Conservation (phyloP, 1,140 invertebrate species). For the Caerostris darwini region DNA sequence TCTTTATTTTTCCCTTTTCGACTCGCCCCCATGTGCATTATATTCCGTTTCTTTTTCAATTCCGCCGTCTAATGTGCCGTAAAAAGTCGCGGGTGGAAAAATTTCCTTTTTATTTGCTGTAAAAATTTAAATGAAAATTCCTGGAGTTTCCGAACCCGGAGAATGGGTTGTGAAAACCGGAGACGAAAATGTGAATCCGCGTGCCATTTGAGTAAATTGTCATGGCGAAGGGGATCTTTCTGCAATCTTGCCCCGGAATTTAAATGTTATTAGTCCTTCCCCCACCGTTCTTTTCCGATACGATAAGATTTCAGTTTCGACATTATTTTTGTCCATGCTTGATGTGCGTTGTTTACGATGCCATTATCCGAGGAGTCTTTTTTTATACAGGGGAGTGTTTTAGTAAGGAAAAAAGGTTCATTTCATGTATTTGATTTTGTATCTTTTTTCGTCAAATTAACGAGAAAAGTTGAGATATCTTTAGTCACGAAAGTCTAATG, state of each 20-base stretch:
- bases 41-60: conserved; percentile 11
- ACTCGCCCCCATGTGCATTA: not conserved
- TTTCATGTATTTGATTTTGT: too few species aligned
- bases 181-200: not conserved
- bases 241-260: not conserved
- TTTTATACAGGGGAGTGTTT: not conserved
- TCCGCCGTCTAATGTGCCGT: not conserved
- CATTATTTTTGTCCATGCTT: not conserved
- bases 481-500: too few species aligned
- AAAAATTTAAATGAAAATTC: not conserved
- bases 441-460: too few species aligned
- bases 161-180: conserved; percentile 12
- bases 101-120: not conserved
- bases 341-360: not conserved
- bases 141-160: not conserved
- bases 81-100: not conserved
- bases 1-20: not conserved
- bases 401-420: not conserved
- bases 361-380: not conserved
- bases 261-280: not conserved
- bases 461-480: too few species aligned
- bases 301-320: not conserved
- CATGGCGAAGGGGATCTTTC: not conserved
- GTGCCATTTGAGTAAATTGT: not conserved
- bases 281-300: not conserved